Conservation (phyloP, 92 coral and sea anemone species). For the Virgularia gustaviana region DNA sequence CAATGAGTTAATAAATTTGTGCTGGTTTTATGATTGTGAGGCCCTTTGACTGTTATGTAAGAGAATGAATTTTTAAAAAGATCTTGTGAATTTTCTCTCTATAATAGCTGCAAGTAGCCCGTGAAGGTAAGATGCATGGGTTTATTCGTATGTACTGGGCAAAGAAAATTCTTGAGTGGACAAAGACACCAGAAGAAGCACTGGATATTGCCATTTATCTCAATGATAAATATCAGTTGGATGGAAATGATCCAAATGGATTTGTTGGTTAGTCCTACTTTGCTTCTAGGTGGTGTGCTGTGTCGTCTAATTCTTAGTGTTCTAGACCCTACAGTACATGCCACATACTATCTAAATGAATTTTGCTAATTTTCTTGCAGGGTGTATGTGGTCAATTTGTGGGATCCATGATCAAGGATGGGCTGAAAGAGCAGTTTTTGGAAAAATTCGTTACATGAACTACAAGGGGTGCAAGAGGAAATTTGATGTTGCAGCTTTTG, state of each 20-base stretch:
- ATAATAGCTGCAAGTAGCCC: slow-evolving; percentile 59
- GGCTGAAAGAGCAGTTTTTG: slow-evolving; percentile 69
- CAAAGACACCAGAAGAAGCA: slow-evolving; percentile 62
- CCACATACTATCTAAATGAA: neutral
- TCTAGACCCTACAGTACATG: neutral
- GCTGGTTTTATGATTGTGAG: no score
- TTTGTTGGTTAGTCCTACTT: slow-evolving; percentile 56
- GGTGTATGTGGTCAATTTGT: slow-evolving; percentile 82
- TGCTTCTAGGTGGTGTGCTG: neutral
- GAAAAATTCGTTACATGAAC: slow-evolving; percentile 76
- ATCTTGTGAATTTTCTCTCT: neutral
- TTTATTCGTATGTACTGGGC: slow-evolving; percentile 85
- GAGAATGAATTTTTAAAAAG: neutral
- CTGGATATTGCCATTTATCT: slow-evolving; percentile 62
- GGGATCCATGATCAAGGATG: slow-evolving; percentile 80
- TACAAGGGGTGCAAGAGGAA: slow-evolving; percentile 72
- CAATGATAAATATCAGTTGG: slow-evolving; percentile 65
- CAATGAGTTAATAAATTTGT: no score
- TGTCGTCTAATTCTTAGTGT: neutral
- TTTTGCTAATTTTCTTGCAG: no score
- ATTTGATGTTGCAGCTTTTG: slow-evolving; percentile 67
- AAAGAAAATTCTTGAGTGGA: slow-evolving; percentile 82
- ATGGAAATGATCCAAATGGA: slow-evolving; percentile 79
- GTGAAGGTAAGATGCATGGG: slow-evolving; percentile 75
- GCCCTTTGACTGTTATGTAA: neutral